These are phyloP conservation scores for Liposcelis brunnea DNA, from an alignment of 2,888 invertebrate genomes.

Conservation along the genomic window DNA sequence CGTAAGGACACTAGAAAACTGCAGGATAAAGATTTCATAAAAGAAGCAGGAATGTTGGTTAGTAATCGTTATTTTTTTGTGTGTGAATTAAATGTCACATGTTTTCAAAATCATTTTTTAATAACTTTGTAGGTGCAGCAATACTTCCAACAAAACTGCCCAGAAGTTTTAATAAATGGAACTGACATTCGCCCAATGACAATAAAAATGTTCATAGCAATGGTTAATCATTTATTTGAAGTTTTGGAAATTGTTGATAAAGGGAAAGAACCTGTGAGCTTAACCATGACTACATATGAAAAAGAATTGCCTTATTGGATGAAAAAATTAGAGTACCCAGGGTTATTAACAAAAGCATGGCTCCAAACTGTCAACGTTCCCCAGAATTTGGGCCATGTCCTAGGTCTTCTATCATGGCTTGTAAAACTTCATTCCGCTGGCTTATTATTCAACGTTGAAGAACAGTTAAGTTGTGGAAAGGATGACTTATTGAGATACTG, in stretches of 20 bases:
- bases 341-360: background rate
- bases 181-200: background rate
- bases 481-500: no score
- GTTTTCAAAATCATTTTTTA: no score
- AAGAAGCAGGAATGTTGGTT: no score
- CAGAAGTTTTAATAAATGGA: background rate
- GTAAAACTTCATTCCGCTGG: background rate
- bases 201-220: slow-evolving; percentile 1
- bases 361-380: slow-evolving; percentile 7
- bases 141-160: slow-evolving; percentile 1
- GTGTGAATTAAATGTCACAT: no score
- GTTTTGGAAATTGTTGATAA: background rate
- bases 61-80: no score
- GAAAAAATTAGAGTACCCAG: slow-evolving; percentile 4
- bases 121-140: background rate
- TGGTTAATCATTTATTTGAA: slow-evolving; percentile 6
- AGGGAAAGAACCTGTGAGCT: background rate
- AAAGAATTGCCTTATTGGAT: slow-evolving; percentile 1
- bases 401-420: slow-evolving; percentile 5
- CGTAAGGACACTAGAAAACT: no score
- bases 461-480: no score
- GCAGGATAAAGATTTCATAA: no score
- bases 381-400: background rate
- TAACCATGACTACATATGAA: background rate
- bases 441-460: no score